These are phyloP conservation scores for Thera britannica DNA, from an alignment of 2,888 invertebrate genomes.

Conservation along the genomic window DNA sequence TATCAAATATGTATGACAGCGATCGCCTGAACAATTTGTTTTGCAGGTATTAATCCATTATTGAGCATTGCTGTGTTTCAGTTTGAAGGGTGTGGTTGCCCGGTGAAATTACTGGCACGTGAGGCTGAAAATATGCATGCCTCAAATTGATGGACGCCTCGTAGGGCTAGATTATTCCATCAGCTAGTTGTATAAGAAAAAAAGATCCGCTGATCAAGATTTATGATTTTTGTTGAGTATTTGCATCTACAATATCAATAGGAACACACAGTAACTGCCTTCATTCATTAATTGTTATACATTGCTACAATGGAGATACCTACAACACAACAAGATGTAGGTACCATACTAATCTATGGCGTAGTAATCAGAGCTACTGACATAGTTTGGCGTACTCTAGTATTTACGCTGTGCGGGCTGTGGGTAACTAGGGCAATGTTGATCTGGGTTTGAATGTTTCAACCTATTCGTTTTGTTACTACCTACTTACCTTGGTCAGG, in stretches of 20 bases:
- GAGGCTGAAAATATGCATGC: too few relatives aligned
- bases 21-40: too few relatives aligned
- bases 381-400: conserved; percentile 9
- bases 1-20: too few relatives aligned
- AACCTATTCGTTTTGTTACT: conserved; percentile 5
- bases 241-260: neutral
- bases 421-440: conserved; percentile 24
- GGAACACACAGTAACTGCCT: neutral
- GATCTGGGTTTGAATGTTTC: conserved; percentile 23
- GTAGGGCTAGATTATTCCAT: too few relatives aligned
- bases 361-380: conserved; percentile 19
- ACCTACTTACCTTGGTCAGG: neutral
- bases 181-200: too few relatives aligned
- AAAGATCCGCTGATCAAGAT: too few relatives aligned
- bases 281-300: conserved; percentile 2
- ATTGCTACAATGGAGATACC: neutral
- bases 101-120: too few relatives aligned
- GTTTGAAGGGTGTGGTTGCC: too few relatives aligned
- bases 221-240: too few relatives aligned
- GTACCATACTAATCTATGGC: conserved; percentile 14
- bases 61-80: too few relatives aligned
- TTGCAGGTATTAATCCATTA: too few relatives aligned
- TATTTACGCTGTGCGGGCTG: conserved; percentile 12
- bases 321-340: conserved; percentile 1
- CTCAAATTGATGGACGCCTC: too few relatives aligned